Percentiles rank a stretch among this genome's conserved stretches.
Evolutionary conservation across 2,888 invertebrate genomes (phyloP).

Genomic region (Rhagonycha fulva): DNA sequence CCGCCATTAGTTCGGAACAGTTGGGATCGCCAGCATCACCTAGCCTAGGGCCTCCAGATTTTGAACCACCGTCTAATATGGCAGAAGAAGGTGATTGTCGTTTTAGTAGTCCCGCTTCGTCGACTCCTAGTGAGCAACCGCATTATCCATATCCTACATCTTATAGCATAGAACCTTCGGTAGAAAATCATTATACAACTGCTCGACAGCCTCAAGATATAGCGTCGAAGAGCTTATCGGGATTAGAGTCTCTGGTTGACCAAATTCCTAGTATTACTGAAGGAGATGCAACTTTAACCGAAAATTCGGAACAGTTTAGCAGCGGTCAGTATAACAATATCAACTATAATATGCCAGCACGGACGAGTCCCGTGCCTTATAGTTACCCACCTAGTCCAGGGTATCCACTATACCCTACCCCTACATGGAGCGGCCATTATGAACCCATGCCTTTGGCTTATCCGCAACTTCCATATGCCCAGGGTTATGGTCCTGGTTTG

Average conservation of each 20-base stretch:
- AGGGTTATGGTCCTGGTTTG: slow-evolving; percentile 59
- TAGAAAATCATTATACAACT: slow-evolving; percentile 54
- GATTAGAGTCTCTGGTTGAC: slow-evolving; percentile 86
- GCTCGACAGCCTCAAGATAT: slow-evolving; percentile 69
- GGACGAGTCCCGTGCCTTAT: slow-evolving; percentile 52
- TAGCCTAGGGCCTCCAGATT: slow-evolving; percentile 69
- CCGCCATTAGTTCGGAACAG: slow-evolving; percentile 73
- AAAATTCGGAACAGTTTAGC: slow-evolving; percentile 44
- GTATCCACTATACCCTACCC: slow-evolving; percentile 53
- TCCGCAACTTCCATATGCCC: slow-evolving; percentile 50
- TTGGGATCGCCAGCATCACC: slow-evolving; percentile 71
- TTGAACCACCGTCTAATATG: slow-evolving; percentile 71
- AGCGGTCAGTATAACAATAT: slow-evolving; percentile 51
- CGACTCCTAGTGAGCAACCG: slow-evolving; percentile 50
- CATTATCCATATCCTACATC: slow-evolving; percentile 52
- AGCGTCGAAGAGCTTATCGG: slow-evolving; percentile 84
- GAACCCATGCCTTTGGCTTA: slow-evolving; percentile 57
- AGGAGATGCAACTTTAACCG: slow-evolving; percentile 58
- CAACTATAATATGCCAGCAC: slow-evolving; percentile 56
- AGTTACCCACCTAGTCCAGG: slow-evolving; percentile 49
- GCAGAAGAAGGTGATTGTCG: slow-evolving; percentile 59
- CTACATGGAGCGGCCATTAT: slow-evolving; percentile 53
- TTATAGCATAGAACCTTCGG: slow-evolving; percentile 52
- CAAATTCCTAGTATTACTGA: slow-evolving; percentile 89
- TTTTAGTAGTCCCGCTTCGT: slow-evolving; percentile 56